phyloP scores from a whole-genome alignment of 2,113 vertebrate species.

The Psophia crepitans region DNA sequence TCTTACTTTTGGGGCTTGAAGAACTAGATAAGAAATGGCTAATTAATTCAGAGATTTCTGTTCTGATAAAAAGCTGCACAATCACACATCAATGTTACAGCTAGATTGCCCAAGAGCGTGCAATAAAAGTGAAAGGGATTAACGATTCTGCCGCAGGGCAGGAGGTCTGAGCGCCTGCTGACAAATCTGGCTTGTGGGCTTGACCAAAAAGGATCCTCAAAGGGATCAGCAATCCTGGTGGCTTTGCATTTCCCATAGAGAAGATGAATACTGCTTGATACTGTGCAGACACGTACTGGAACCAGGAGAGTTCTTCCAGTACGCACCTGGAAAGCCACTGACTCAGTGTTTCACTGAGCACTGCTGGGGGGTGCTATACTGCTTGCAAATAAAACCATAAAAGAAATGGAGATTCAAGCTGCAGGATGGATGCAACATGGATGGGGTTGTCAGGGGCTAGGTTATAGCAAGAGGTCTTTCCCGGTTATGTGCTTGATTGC shows the following conservation, averaged over 20 bases:
- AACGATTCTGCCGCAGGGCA: neutral
- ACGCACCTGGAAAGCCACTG: neutral
- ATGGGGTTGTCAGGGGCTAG: neutral
- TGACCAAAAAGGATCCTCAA: neutral
- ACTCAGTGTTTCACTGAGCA: neutral
- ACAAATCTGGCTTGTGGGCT: neutral
- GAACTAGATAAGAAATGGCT: constrained; percentile 81
- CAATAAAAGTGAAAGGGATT: neutral
- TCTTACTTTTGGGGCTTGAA: constrained; percentile 88
- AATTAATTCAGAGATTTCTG: constrained; percentile 47
- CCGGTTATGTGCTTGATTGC: neutral
- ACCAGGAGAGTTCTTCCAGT: neutral
- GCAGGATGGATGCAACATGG: neutral
- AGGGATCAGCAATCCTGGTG: neutral
- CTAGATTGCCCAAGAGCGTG: neutral
- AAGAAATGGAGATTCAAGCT: neutral
- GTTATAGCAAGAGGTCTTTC: neutral
- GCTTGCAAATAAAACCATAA: neutral
- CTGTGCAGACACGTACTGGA: neutral
- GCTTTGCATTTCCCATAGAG: neutral
- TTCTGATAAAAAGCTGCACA: neutral
- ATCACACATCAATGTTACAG: neutral
- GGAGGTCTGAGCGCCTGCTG: neutral
- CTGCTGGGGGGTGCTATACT: neutral
- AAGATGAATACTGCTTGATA: neutral